Evolutionary conservation across 2,888 invertebrate species (phyloP), one percentile per base, ranked within the genome.

Genomic region (Amphiduros pacificus): DNA sequence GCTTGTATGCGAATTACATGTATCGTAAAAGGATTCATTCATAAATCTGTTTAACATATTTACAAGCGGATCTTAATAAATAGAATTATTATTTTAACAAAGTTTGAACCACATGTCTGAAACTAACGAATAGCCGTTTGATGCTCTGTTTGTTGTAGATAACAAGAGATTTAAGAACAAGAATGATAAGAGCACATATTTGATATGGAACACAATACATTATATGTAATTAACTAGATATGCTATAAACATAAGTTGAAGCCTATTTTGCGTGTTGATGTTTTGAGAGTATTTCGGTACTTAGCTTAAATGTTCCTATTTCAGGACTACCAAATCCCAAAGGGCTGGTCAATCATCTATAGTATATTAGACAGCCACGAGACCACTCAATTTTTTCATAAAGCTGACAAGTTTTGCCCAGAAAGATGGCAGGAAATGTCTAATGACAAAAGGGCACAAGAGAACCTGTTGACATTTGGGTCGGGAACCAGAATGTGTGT

Each of bases 261-360:
- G 36, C 11, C 36, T 17, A 36, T 11, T 11, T 36, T 36, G 9
- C 17, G 36, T 36, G 17, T 36, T 36, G 17, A 11, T 36, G 17
- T 36, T 36, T 36, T 36, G 36, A 11, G 9, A 11, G 36, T 36
- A 17, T 9, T 36, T 9, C 36, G 17, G 9, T 36, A 36, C 17
- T 36, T 17, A 9, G 9, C 17, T 36, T 36, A 17, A 36, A 9
- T 36, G 36, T 36, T n/a, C n/a, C n/a, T n/a, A n/a, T 69, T 69
- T 11, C 71, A 79, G 79, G 77, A 76, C 14, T 79, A 71, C 64
- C 77, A 75, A 48, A 73, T 79, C 51, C 79, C 79, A n/a, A 65
- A 72, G 56, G 75, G 71, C 17, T 66, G 66, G 66, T 17, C 53
- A 0, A 44, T 66, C 26, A 52, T 60, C 11, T 66, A 62, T 57